Conservation (phyloP, 2,888 invertebrate genomes). For the Stenodema calcarata region DNA sequence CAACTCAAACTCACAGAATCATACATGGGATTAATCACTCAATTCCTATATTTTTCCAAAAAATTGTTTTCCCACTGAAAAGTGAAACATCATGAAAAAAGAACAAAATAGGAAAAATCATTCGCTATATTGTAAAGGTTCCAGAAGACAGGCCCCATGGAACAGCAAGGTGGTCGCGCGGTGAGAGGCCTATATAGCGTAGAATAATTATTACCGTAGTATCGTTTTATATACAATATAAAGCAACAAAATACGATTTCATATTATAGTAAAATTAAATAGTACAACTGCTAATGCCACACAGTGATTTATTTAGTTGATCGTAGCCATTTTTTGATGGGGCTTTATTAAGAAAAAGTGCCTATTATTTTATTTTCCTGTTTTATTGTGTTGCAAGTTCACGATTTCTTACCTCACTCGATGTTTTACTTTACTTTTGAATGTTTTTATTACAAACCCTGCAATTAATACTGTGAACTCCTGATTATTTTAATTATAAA, state of each 20-base stretch:
- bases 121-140: conserved; percentile 30
- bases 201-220: conserved; percentile 48
- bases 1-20: too few relatives aligned
- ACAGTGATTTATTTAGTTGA: conserved; percentile 32
- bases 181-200: conserved; percentile 53
- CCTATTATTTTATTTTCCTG: conserved; percentile 22
- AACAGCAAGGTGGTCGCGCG: conserved; percentile 56
- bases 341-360: conserved; percentile 27
- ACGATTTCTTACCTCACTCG: conserved; percentile 7
- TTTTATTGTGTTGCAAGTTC: conserved; percentile 46
- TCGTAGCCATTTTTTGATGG: conserved; percentile 31
- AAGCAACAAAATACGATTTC: conserved; percentile 21
- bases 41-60: too few relatives aligned
- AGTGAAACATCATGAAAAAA: too few relatives aligned
- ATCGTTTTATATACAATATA: conserved; percentile 6
- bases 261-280: conserved; percentile 26
- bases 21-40: too few relatives aligned
- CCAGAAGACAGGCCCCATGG: conserved; percentile 53
- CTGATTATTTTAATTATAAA: background rate
- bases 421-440: background rate
- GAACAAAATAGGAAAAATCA: background rate
- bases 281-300: conserved; percentile 47
- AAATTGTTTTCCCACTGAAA: too few relatives aligned
- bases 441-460: background rate
- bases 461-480: too few relatives aligned